These are phyloP conservation scores for Helicoverpa zea DNA, from an alignment of 1,140 invertebrate genomes.

Conservation along the genomic window DNA sequence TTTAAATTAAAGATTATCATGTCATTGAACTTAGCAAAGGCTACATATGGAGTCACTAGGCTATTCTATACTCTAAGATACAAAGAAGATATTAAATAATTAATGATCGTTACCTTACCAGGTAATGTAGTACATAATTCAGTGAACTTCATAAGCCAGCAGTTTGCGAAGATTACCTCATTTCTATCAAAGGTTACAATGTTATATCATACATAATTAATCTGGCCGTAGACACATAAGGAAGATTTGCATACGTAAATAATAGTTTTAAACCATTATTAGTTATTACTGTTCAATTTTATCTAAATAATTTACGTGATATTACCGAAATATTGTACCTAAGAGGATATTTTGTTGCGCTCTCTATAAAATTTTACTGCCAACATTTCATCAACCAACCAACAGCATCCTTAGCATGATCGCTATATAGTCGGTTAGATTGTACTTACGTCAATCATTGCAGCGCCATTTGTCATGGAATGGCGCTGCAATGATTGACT, in stretches of 20 bases:
- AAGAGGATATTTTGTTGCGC: too few species aligned
- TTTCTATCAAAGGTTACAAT: conserved; percentile 9
- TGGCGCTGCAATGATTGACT: too few species aligned
- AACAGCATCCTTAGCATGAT: too few species aligned
- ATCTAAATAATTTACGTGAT: not conserved
- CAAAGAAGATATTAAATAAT: not conserved
- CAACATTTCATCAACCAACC: too few species aligned
- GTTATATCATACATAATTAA: not conserved
- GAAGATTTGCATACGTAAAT: not conserved
- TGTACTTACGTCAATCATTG: too few species aligned
- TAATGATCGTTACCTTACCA: not conserved
- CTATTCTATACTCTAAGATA: not conserved
- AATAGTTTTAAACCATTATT: not conserved
- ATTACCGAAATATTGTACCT: too few species aligned
- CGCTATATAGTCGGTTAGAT: too few species aligned
- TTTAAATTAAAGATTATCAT: too few species aligned
- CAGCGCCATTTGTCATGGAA: too few species aligned
- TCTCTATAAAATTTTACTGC: too few species aligned
- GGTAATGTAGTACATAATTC: conserved; percentile 6
- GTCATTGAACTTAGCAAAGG: too few species aligned
- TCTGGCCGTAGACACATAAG: conserved; percentile 5
- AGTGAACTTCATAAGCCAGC: conserved; percentile 3
- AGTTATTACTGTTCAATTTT: not conserved
- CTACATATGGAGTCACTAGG: too few species aligned
- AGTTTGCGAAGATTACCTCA: conserved; percentile 15